Conservation (phyloP, 2,797 vertebrate genomes). For the Rhinella marina region DNA sequence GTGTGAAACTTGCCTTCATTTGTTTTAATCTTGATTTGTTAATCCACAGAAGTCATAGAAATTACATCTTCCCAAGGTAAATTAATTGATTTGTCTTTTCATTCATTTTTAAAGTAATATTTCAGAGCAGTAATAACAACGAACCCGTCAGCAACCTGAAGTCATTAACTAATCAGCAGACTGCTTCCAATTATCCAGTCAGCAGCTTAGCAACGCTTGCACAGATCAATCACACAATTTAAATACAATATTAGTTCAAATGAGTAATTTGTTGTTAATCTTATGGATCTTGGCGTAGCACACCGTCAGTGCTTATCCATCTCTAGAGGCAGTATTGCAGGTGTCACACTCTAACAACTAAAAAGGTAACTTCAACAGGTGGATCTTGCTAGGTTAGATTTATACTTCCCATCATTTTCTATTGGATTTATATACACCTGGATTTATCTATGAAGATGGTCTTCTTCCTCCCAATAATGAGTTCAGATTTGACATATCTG, state of each 20-base stretch:
- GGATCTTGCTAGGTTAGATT: neutral
- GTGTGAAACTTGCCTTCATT: neutral
- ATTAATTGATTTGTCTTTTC: constrained; percentile 15
- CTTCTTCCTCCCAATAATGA: too few species aligned
- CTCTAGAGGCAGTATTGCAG: neutral
- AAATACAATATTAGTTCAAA: neutral
- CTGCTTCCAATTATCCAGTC: constrained; percentile 21
- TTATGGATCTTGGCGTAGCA: neutral
- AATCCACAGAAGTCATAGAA: neutral
- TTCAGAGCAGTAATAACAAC: constrained; percentile 5
- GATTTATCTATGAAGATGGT: too few species aligned
- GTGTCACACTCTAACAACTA: neutral
- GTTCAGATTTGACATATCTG: too few species aligned
- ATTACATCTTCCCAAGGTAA: neutral
- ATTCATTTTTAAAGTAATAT: constrained; percentile 21
- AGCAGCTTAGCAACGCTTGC: neutral
- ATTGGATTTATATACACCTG: too few species aligned
- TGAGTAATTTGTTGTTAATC: constrained; percentile 9
- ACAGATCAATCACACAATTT: neutral
- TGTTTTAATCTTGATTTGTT: neutral
- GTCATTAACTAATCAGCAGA: neutral
- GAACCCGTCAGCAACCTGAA: neutral
- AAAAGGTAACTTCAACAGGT: neutral
- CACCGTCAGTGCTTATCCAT: neutral
- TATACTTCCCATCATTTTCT: too few species aligned